phyloP scores from a whole-genome alignment of 2,113 vertebrate species.

The Bos indicus region DNA sequence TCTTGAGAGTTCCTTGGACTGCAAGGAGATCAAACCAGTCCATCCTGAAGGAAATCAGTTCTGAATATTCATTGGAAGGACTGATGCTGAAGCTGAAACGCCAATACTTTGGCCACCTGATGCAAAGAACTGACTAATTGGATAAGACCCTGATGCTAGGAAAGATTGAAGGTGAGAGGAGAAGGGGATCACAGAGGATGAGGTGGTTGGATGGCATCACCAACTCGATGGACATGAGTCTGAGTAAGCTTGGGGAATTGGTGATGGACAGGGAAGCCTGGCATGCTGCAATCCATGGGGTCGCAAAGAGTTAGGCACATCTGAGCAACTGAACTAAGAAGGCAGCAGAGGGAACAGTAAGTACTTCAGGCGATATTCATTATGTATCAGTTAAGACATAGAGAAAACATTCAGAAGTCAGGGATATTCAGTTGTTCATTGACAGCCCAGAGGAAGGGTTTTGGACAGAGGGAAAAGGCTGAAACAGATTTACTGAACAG shows the following conservation, averaged over 20 bases:
- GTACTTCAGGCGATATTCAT: neutral
- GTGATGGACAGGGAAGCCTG: neutral
- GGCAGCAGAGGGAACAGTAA: neutral
- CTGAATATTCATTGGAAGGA: neutral
- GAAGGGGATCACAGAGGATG: neutral
- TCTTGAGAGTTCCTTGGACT: neutral
- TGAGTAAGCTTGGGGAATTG: neutral
- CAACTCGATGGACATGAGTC: neutral
- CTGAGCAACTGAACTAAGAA: neutral
- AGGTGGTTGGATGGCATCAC: neutral
- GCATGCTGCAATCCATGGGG: neutral
- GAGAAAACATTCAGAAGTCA: neutral
- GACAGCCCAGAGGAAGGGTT: neutral
- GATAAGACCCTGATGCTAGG: neutral
- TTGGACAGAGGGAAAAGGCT: neutral
- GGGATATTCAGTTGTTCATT: neutral
- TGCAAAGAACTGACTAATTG: rapidly evolving
- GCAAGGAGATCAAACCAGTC: neutral
- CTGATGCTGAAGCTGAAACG: neutral
- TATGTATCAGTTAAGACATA: neutral
- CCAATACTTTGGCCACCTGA: neutral
- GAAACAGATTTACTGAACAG: neutral
- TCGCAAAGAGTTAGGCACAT: neutral
- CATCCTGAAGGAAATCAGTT: neutral
- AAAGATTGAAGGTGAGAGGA: neutral